phyloP scores from a whole-genome alignment of 2,797 vertebrate genomes.

The Anas bernieri region DNA sequence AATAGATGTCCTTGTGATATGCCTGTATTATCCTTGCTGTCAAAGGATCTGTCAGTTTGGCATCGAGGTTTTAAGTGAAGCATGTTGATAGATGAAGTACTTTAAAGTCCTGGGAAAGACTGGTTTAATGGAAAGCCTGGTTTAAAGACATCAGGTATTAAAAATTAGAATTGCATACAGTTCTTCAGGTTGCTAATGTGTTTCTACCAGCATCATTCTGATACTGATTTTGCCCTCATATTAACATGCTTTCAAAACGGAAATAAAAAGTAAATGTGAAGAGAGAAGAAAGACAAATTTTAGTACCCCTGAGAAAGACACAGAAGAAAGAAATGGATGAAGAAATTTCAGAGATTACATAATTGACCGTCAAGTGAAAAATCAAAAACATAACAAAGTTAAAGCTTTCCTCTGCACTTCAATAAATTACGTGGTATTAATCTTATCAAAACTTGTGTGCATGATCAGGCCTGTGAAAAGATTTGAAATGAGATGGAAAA shows the following conservation, averaged over 20 bases:
- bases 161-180: not conserved
- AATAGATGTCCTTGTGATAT: not conserved
- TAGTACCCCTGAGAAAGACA: not conserved
- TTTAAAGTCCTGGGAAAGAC: not conserved
- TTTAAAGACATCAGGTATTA: not conserved
- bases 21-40: not conserved
- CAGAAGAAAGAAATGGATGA: not conserved
- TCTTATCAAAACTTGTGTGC: not conserved
- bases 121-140: not conserved
- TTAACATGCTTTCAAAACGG: not conserved
- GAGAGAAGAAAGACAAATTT: not conserved
- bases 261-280: not conserved
- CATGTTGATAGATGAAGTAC: not conserved
- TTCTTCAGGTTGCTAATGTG: not conserved
- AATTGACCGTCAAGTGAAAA: not conserved
- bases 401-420: not conserved
- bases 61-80: not conserved
- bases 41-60: not conserved
- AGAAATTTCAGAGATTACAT: not conserved
- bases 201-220: not conserved
- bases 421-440: not conserved
- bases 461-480: not conserved
- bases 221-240: not conserved
- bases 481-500: conserved; percentile 20
- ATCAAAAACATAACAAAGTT: not conserved